Base-by-base conservation (phyloP, 2,113 vertebrate genomes). In the Melanerpes formicivorus region DNA sequence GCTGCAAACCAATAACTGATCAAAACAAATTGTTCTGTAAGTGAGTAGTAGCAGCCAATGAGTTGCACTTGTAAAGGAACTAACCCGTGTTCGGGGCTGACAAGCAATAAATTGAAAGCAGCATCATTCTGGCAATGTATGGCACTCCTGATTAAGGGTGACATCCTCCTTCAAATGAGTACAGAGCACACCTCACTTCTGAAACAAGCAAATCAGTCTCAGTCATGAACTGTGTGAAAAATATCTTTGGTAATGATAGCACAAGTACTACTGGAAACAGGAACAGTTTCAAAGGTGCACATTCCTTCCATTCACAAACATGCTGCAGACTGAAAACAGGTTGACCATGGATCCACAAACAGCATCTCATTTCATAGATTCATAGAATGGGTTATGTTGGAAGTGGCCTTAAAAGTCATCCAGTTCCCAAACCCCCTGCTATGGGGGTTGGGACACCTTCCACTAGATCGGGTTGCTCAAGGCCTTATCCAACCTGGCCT, bases 101-200 rank as follows among this genome's bases (percentile, higher is more conserved):
- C 52, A 90, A 81, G 90, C 71, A 81, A 84, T 70, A 90, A 55
- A 79, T 22, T 42, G 81, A 90, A 88, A 88, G 77, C 83, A 71
- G 27, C 75, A 40, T 52, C 91, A 87, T 30, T 75, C 85, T 69
- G 90, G 65, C 85, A 92, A 93, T 5, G 22, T 52, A 91, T 72
- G 37, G 71, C 65, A 78, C 60, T 87, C 50, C 72, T 89, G 78
- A 94, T 87, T 46, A 44, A 84, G 73, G 90, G 56, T 72, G 91
- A 93, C 85, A 80, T 3, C 62, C 44, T 84, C 83, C 74, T 80
- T 74, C 82, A 92, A 91, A 71, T 15, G 46, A 89, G 73, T 18
- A 52, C 11, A 82, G 30, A 76, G 60, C 59, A 79, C 12, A 88
- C 37, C 71, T 90, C 73, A 21, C 42, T 82, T 52, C 70, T 84